Conservation (phyloP, 2,888 invertebrate genomes). For the Nomada ruficornis region DNA sequence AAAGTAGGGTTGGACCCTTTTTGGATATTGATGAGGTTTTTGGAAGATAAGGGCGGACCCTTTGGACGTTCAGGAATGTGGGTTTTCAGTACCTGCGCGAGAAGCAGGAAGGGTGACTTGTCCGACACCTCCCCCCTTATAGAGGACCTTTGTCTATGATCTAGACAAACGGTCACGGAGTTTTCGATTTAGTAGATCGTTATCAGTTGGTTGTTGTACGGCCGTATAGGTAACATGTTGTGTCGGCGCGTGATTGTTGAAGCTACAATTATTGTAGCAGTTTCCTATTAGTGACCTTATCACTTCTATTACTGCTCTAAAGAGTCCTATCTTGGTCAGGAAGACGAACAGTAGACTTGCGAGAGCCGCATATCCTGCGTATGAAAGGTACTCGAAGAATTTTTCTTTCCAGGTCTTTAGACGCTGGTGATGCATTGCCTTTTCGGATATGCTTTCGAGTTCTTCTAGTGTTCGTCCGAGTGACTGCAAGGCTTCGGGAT, state of each 20-base stretch:
- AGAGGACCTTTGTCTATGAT: background rate
- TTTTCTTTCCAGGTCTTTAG: constrained; percentile 23
- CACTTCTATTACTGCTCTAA: constrained; percentile 6
- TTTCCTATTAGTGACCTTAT: constrained; percentile 5
- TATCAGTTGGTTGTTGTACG: background rate
- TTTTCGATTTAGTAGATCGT: background rate
- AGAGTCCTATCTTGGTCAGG: constrained; percentile 13
- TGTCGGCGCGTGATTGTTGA: constrained; percentile 17
- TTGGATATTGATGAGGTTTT: no score
- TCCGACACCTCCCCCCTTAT: background rate
- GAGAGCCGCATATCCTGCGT: constrained; percentile 20
- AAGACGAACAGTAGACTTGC: background rate
- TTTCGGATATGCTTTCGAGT: constrained; percentile 13
- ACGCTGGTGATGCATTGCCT: constrained; percentile 5
- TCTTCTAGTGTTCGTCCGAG: constrained; percentile 25
- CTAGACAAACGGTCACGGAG: background rate
- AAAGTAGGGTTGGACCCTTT: no score
- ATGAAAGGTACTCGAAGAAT: constrained; percentile 10
- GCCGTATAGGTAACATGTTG: constrained; percentile 13
- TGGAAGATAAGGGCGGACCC: no score
- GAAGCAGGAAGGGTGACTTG: no score
- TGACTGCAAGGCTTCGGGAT: constrained; percentile 11
- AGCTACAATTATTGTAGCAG: constrained; percentile 19
- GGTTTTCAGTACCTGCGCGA: no score
- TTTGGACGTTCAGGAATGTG: no score